phyloP scores from a whole-genome alignment of 1,140 invertebrate species.

The Pachypsylla venusta region DNA sequence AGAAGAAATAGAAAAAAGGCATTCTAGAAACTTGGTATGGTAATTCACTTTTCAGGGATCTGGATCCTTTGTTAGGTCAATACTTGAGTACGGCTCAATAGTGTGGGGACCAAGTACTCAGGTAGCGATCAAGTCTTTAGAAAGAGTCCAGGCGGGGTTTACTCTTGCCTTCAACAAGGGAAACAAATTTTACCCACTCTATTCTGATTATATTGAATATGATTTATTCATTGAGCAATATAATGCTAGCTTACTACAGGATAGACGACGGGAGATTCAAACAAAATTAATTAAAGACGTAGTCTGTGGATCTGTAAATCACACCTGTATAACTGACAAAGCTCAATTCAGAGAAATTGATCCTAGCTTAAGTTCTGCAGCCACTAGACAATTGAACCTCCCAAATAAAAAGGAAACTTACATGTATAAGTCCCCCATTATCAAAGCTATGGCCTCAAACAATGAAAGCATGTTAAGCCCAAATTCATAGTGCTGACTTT shows the following conservation, averaged over 20 bases:
- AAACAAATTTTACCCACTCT: neutral
- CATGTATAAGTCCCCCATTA: too few species aligned
- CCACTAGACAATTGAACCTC: too few species aligned
- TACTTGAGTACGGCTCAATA: neutral
- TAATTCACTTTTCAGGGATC: neutral
- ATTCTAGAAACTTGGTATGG: neutral
- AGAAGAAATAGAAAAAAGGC: neutral
- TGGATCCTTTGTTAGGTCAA: neutral
- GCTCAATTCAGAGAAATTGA: too few species aligned
- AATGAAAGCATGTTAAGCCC: too few species aligned
- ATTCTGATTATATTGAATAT: neutral
- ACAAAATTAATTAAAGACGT: too few species aligned
- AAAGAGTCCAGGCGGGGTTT: neutral
- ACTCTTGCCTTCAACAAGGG: neutral
- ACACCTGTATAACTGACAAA: too few species aligned
- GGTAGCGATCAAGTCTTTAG: neutral
- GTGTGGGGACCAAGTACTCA: neutral
- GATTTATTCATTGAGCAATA: neutral
- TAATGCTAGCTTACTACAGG: neutral
- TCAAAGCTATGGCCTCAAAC: too few species aligned
- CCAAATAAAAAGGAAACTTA: too few species aligned
- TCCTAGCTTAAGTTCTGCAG: too few species aligned
- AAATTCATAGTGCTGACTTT: too few species aligned
- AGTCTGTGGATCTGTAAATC: too few species aligned
- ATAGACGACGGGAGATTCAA: neutral